Evolutionary conservation across 2,113 vertebrate species (phyloP), one percentile per base, ranked within the genome.

Genomic region (Thermophis baileyi): DNA sequence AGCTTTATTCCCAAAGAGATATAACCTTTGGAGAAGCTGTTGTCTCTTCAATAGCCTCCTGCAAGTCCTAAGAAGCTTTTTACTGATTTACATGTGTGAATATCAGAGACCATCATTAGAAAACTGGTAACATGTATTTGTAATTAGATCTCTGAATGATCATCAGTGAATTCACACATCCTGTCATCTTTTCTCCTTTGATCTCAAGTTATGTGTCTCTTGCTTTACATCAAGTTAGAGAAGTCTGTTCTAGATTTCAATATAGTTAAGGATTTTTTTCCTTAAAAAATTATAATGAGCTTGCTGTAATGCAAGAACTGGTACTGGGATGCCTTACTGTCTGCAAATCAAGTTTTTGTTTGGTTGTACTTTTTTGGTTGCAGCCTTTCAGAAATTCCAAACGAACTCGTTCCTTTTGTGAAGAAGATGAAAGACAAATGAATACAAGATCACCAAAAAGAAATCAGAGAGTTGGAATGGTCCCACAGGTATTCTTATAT

Each of bases 341-440:
- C 95, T 93, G 94, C 95, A 35, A 88, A 1, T 88, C 25, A 92
- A 49, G 5, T 35, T 24, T 55, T 88, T 87, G 14, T 40, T 40
- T 90, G 85, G 49, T 95, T 97, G 55, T 92, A 92, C 97, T 97
- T 94, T 87, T 69, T 96, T 91, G 91, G 0, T 94, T 94, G 5
- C 95, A 99, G 99, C 98, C 99, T 90, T 99, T 98, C 90, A 98
- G 99, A 98, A 99, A 98, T 97, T 99, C 99, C 93, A 99, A 99
- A 96, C 98, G 98, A 95, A 99, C 98, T 96, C 98, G 99, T 93
- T 98, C 99, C 94, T 98, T 98, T 96, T 98, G 98, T 97, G 99
- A 99, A 87, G 99, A 99, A 69, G 99, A 99, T 47, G 98, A 99
- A 96, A 97, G 97, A 88, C 97, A 98, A 94, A 96, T 98, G 96